Evolutionary conservation across 2,888 invertebrate genomes (phyloP).

Genomic region (Nomada goodeniana): DNA sequence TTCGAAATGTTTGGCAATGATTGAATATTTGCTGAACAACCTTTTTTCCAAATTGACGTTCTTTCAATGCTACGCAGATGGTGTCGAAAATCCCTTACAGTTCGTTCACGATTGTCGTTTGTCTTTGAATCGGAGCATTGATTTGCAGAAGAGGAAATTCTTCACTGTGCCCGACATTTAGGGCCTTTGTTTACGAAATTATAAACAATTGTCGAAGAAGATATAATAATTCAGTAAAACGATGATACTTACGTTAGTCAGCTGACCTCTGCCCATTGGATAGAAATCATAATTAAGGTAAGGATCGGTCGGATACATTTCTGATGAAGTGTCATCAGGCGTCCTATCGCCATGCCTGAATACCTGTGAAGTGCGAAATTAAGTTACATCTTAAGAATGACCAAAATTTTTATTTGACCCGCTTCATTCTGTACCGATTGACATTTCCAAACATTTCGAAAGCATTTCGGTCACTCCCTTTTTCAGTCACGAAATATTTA

Average conservation of each 20-base stretch:
- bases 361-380: constrained; percentile 83
- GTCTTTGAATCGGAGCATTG: no score
- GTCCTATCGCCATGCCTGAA: constrained; percentile 91
- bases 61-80: no score
- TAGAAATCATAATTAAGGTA: constrained; percentile 85
- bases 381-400: not conserved
- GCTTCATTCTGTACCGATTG: not conserved
- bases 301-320: constrained; percentile 86
- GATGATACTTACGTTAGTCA: constrained; percentile 87
- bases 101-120: no score
- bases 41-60: no score
- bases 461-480: no score
- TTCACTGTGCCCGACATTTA: no score
- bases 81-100: no score
- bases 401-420: not conserved
- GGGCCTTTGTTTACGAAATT: not conserved
- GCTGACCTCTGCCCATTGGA: constrained; percentile 88
- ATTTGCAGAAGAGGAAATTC: no score
- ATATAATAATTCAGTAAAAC: not conserved
- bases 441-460: not conserved
- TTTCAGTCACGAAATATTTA: not conserved
- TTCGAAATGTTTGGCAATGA: no score
- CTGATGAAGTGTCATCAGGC: constrained; percentile 86
- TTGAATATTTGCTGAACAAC: no score
- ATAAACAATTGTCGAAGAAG: not conserved